Percentiles rank a stretch among this genome's conserved stretches.
Evolutionary conservation across 2,888 invertebrate species (phyloP).

Genomic region (Aspidiotus destructor): DNA sequence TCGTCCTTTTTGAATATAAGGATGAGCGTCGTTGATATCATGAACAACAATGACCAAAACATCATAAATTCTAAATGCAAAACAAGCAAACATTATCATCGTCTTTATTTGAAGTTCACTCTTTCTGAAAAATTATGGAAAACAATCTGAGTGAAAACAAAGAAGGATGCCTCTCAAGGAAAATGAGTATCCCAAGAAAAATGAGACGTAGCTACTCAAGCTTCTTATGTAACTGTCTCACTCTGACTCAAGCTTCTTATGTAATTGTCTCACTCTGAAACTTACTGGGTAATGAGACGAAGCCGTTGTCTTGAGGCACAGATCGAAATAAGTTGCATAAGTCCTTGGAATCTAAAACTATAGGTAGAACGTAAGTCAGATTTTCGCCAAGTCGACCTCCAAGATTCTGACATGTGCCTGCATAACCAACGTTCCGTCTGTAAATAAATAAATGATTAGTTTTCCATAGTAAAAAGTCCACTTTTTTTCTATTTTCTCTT

Average conservation of each 20-base stretch:
- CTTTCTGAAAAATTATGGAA: no score
- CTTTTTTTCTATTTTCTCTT: no score
- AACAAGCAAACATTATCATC: neutral
- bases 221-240: neutral
- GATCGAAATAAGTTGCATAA: conserved; percentile 80
- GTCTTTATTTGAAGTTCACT: no score
- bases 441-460: conserved; percentile 39
- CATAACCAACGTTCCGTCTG: conserved; percentile 90
- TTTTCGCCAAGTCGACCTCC: conserved; percentile 98
- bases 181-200: neutral
- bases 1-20: conserved; percentile 37
- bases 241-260: neutral
- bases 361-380: conserved; percentile 89
- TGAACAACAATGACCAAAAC: conserved; percentile 90
- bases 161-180: neutral
- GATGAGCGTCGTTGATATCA: conserved; percentile 71
- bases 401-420: conserved; percentile 96
- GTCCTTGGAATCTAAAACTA: conserved; percentile 88
- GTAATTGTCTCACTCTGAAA: neutral
- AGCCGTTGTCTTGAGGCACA: conserved; percentile 47
- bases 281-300: conserved; percentile 26
- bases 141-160: neutral
- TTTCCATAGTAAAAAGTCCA: neutral
- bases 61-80: conserved; percentile 64
- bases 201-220: no score